Conservation (phyloP, 1,140 invertebrate genomes). For the Drosophila paulistorum region DNA sequence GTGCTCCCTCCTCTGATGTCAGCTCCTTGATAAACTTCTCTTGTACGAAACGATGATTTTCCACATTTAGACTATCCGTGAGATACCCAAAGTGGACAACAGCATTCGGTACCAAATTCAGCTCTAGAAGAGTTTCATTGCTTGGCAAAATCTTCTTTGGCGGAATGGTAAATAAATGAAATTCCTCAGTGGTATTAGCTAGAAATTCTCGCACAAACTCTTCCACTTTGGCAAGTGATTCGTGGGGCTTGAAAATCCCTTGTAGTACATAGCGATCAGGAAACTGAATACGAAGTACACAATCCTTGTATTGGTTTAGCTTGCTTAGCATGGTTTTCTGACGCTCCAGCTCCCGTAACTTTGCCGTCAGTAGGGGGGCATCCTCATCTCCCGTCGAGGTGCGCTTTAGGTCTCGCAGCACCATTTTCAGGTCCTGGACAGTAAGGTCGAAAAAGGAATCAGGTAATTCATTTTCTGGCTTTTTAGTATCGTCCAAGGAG, state of each 20-base stretch:
- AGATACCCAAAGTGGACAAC: slow-evolving; percentile 88
- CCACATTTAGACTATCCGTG: slow-evolving; percentile 55
- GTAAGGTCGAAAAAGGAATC: slow-evolving; percentile 94
- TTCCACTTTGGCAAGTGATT: slow-evolving; percentile 87
- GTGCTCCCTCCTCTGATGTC: slow-evolving; percentile 69
- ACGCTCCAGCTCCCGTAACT: slow-evolving; percentile 86
- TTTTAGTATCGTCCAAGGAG: slow-evolving; percentile 85
- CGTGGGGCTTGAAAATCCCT: slow-evolving; percentile 89
- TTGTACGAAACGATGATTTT: slow-evolving; percentile 46
- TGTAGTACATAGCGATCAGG: slow-evolving; percentile 91
- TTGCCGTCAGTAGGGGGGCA: slow-evolving; percentile 87
- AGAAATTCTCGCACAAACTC: slow-evolving; percentile 89
- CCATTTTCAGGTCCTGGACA: slow-evolving; percentile 88
- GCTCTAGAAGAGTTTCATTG: slow-evolving; percentile 86
- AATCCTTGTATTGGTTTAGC: slow-evolving; percentile 88
- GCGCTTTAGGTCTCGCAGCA: slow-evolving; percentile 88
- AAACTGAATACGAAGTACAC: slow-evolving; percentile 91
- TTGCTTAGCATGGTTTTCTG: slow-evolving; percentile 85
- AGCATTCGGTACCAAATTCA: slow-evolving; percentile 89
- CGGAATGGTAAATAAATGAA: slow-evolving; percentile 90
- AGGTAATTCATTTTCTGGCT: slow-evolving; percentile 87
- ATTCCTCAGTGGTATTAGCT: slow-evolving; percentile 85
- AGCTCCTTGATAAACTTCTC: slow-evolving; percentile 54
- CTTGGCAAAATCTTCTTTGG: slow-evolving; percentile 87
- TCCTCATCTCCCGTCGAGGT: slow-evolving; percentile 86